Evolutionary conservation across 2,888 invertebrate genomes (phyloP).

Genomic region (Caprella mutica): DNA sequence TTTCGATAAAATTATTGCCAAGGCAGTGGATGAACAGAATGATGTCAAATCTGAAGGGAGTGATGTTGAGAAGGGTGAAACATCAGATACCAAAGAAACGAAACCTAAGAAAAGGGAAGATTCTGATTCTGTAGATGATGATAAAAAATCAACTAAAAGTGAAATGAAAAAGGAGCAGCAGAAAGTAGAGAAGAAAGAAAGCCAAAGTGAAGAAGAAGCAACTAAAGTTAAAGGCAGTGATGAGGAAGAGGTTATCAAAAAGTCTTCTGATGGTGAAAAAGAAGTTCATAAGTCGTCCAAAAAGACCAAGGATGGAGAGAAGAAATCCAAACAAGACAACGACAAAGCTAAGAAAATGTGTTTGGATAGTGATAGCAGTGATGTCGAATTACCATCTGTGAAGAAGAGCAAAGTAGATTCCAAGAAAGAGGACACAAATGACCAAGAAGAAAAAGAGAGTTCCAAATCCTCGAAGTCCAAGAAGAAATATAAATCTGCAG

Average conservation of each 20-base stretch:
- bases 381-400: too few relatives aligned
- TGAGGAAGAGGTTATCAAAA: background rate
- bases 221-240: background rate
- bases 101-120: background rate
- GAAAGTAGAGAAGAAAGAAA: background rate
- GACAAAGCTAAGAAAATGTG: conserved; percentile 1
- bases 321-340: background rate
- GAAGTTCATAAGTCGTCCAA: background rate
- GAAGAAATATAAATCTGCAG: too few relatives aligned
- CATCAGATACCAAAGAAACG: background rate
- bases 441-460: background rate
- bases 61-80: background rate
- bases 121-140: background rate
- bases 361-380: conserved; percentile 1
- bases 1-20: background rate
- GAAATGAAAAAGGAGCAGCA: background rate
- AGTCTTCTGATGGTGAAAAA: background rate
- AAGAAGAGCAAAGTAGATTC: background rate
- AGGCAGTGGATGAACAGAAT: too few relatives aligned
- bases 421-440: background rate
- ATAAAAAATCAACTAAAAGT: background rate
- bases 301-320: background rate
- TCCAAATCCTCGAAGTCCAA: too few relatives aligned
- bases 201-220: background rate
- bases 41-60: background rate